A percentile compares a stretch with the other conserved stretches of the same genome.
Evolutionary conservation across 2,888 invertebrate genomes (phyloP).

Genomic region (Dimorphilus gyrociliatus): DNA sequence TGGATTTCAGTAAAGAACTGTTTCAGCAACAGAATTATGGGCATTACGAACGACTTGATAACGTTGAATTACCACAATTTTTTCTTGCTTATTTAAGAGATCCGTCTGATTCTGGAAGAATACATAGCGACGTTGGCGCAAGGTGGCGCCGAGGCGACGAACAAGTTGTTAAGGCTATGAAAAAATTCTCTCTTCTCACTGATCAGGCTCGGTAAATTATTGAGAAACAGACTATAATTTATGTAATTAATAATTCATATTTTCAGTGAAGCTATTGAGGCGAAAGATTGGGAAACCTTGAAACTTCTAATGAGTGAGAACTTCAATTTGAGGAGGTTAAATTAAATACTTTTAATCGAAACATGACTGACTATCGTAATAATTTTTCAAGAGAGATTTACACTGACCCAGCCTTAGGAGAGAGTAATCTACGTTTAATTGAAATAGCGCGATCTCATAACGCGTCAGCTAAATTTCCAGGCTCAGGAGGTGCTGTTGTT

Average conservation of each 20-base stretch:
- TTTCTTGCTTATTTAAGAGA: constrained; percentile 11
- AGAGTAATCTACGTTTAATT: constrained; percentile 8
- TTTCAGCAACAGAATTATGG: constrained; percentile 8
- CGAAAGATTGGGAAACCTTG: constrained; percentile 7
- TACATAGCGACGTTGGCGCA: constrained; percentile 10
- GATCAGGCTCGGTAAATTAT: constrained; percentile 8
- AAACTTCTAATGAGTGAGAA: constrained; percentile 11
- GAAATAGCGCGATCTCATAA: constrained; percentile 8
- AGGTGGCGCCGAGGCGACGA: constrained; percentile 10
- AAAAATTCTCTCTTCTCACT: constrained; percentile 10
- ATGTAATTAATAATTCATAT: not conserved
- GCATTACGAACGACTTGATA: constrained; percentile 5
- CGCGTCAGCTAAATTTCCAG: constrained; percentile 11
- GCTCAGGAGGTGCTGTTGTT: constrained; percentile 11
- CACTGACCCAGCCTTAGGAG: constrained; percentile 8
- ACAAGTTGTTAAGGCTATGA: constrained; percentile 9
- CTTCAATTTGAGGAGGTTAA: constrained; percentile 10
- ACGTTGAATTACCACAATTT: constrained; percentile 7
- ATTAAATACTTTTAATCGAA: no score
- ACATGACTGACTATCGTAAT: no score
- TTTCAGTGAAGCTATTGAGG: constrained; percentile 7
- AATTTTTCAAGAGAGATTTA: constrained; percentile 7
- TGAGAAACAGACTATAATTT: no score
- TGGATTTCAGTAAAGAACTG: constrained; percentile 10
- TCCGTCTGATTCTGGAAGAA: constrained; percentile 12